Percentiles rank a stretch among this genome's conserved stretches.
phyloP scores from a whole-genome alignment of 1,140 invertebrate genomes.

The Alviniconcha marisindica region DNA sequence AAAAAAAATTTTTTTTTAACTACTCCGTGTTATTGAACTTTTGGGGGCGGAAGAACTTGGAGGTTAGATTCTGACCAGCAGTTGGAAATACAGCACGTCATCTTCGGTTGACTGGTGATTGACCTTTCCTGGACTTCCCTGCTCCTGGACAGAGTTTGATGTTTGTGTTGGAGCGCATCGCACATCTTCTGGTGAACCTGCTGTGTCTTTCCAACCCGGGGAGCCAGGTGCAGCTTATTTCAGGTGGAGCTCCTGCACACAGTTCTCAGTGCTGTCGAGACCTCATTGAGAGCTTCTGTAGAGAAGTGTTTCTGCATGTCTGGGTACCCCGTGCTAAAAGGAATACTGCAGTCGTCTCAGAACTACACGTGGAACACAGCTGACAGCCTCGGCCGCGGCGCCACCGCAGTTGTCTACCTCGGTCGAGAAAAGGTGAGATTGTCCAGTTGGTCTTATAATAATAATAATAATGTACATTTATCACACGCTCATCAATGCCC shows the following conservation, averaged over 20 bases:
- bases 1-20: neutral
- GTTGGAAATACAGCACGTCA: too few relatives aligned
- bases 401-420: constrained; percentile 96
- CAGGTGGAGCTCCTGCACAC: neutral
- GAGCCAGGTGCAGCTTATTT: neutral
- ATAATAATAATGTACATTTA: neutral
- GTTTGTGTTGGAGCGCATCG: neutral
- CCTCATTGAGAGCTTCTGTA: neutral
- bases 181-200: neutral
- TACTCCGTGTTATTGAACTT: neutral
- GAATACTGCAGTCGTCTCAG: constrained; percentile 25
- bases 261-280: too few relatives aligned
- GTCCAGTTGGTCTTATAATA: neutral
- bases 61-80: too few relatives aligned
- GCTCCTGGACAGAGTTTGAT: neutral
- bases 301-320: neutral
- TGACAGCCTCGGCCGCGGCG: constrained; percentile 94
- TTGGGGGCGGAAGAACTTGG: too few relatives aligned
- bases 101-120: neutral
- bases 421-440: constrained; percentile 89
- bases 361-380: constrained; percentile 89
- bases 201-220: neutral
- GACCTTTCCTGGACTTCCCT: neutral
- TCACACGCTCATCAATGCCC: too few relatives aligned
- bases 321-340: constrained; percentile 26